A percentile compares a stretch with the other conserved stretches of the same genome.
Evolutionary conservation across 2,888 invertebrate genomes (phyloP).

Genomic region (Megalurothrips usitatus): DNA sequence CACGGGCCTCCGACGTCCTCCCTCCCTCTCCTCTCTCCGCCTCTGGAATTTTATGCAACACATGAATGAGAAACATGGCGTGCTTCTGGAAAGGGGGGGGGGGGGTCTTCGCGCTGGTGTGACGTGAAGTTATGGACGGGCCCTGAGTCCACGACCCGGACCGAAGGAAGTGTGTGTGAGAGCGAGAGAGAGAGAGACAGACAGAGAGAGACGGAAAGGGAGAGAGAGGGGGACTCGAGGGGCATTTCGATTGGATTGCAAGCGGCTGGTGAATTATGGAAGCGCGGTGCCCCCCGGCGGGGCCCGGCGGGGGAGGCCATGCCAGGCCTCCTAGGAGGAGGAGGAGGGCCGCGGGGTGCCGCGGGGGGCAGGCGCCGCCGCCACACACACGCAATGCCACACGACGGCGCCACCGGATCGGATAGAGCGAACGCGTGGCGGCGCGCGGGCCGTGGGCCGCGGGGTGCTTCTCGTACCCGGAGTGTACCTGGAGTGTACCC

Average conservation of each 20-base stretch:
- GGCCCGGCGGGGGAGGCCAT: neutral
- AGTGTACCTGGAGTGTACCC: neutral
- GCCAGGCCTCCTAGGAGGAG: too few species aligned
- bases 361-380: neutral
- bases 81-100: too few species aligned
- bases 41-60: too few species aligned
- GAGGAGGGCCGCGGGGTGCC: neutral
- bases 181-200: neutral
- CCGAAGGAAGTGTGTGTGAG: neutral
- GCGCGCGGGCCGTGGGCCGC: neutral
- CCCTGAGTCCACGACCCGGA: too few species aligned
- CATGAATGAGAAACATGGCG: too few species aligned
- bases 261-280: conserved; percentile 13
- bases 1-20: too few species aligned
- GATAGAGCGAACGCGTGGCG: neutral
- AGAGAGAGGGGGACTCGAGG: neutral
- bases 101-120: too few species aligned
- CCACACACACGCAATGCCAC: neutral
- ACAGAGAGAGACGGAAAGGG: neutral
- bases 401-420: neutral
- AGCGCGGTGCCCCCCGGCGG: neutral
- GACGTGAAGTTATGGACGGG: too few species aligned
- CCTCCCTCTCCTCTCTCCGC: too few species aligned
- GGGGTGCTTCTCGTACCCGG: neutral
- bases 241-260: conserved; percentile 22